These are phyloP conservation scores for Mythimna lalbum DNA, from an alignment of 2,888 invertebrate species.

Conservation along the genomic window DNA sequence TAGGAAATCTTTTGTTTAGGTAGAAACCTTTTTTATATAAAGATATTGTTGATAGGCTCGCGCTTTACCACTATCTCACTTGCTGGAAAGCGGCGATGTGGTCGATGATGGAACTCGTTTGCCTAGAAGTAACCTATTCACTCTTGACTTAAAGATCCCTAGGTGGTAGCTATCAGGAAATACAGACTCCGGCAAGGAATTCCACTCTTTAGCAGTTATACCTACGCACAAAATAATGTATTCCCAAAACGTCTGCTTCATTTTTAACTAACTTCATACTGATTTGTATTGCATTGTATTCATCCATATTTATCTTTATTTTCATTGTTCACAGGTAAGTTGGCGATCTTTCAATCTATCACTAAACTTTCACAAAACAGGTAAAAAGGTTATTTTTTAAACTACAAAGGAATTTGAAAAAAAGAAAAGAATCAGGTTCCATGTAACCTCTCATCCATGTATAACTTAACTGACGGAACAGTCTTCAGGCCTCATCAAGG, in stretches of 20 bases:
- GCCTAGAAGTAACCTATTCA: too few relatives aligned
- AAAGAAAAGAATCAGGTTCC: background rate
- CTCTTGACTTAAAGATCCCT: too few relatives aligned
- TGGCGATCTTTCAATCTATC: background rate
- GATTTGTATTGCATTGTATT: background rate
- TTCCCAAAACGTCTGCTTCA: too few relatives aligned
- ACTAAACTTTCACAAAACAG: slow-evolving; percentile 10
- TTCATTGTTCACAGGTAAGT: slow-evolving; percentile 75
- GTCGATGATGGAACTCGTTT: too few relatives aligned
- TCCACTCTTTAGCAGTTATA: too few relatives aligned
- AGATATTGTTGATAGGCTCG: too few relatives aligned
- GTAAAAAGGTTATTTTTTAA: slow-evolving; percentile 17
- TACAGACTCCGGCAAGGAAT: too few relatives aligned
- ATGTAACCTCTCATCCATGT: background rate
- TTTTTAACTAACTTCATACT: background rate
- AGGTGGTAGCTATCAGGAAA: too few relatives aligned
- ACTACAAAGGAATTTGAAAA: background rate
- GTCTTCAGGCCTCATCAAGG: slow-evolving; percentile 41
- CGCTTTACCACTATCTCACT: too few relatives aligned
- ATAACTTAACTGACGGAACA: slow-evolving; percentile 32
- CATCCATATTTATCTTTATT: background rate
- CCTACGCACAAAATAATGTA: too few relatives aligned
- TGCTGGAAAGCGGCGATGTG: too few relatives aligned
- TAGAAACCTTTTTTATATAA: too few relatives aligned
- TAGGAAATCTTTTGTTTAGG: background rate